These are phyloP conservation scores for Rhimphoctona megacephalus DNA, from an alignment of 2,888 invertebrate genomes.

Conservation along the genomic window DNA sequence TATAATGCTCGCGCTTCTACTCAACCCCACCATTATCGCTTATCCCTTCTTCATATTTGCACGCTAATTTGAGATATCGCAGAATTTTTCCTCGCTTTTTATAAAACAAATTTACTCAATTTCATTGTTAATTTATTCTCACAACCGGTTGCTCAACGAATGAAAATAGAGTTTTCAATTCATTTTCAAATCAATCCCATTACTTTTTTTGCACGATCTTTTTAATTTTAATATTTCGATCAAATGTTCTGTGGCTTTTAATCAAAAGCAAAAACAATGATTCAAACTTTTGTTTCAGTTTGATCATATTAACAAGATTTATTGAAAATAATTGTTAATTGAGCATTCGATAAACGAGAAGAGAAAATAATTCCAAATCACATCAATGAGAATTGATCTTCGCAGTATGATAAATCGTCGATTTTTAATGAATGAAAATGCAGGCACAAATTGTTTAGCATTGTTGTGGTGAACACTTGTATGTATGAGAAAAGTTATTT, in stretches of 20 bases:
- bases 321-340: too few relatives aligned
- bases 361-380: neutral
- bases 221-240: neutral
- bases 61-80: constrained; percentile 42
- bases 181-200: neutral
- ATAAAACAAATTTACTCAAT: constrained; percentile 29
- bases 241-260: neutral
- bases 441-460: neutral
- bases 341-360: neutral
- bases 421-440: neutral
- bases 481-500: constrained; percentile 15
- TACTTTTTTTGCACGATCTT: neutral
- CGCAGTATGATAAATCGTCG: neutral
- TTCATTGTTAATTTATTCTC: constrained; percentile 12
- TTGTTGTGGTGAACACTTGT: neutral
- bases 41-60: constrained; percentile 29
- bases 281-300: neutral
- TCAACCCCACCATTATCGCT: constrained; percentile 17
- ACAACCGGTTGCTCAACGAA: neutral
- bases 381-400: neutral
- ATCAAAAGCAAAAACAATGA: neutral
- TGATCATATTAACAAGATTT: neutral
- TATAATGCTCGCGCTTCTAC: constrained; percentile 70
- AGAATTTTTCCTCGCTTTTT: constrained; percentile 22
- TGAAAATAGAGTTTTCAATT: neutral